Base-by-base conservation (phyloP, 2,113 vertebrate genomes). In the Brachirus orientalis region DNA sequence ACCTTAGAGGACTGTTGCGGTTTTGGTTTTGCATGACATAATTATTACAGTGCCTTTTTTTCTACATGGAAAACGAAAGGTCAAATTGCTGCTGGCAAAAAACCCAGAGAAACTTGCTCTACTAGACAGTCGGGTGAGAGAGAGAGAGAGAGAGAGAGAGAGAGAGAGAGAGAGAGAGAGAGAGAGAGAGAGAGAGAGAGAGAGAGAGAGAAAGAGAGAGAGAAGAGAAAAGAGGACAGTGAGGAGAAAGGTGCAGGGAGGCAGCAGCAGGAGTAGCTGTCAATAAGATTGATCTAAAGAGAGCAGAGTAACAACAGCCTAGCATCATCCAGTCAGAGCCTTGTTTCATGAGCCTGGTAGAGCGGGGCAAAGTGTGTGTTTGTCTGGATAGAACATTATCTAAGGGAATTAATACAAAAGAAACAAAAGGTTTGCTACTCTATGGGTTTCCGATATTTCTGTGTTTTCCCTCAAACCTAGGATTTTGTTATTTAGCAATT, bases 211-310 rank as follows among this genome's bases (percentile, higher is more conserved):
- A 38, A 48, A 47, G 55, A 46, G 43, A 70, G 51, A 28, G 74
- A 70, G 3, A 28, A 37, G 19, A 36, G 53, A 64, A 10, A 35
- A 10, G 50, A 74, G 61, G 63, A 50, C 6, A 5, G 43, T 0
- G 38, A 46, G 33, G 53, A 13, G 16, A 63, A 35, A 46, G 50
- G 33, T 70, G 58, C 51, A 28, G n/a, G 20, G 47, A 69, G 71
- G 56, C 16, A 2, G 59, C 50, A 3, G 37, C 2, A 0, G 57
- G 63, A 69, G 66, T 20, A 52, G 72, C 79, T 67, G 82, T 63
- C 44, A 41, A 46, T 77, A 68, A 85, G 80, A 83, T 48, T 79
- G 81, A 87, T 88, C 87, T 84, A 81, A 79, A 47, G 71, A 83
- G 80, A 85, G 78, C 70, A 78, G 60, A 59, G 79, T 53, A 83